Base-by-base conservation (phyloP, 1,140 invertebrate species). In the Drosophila nigromelanica region DNA sequence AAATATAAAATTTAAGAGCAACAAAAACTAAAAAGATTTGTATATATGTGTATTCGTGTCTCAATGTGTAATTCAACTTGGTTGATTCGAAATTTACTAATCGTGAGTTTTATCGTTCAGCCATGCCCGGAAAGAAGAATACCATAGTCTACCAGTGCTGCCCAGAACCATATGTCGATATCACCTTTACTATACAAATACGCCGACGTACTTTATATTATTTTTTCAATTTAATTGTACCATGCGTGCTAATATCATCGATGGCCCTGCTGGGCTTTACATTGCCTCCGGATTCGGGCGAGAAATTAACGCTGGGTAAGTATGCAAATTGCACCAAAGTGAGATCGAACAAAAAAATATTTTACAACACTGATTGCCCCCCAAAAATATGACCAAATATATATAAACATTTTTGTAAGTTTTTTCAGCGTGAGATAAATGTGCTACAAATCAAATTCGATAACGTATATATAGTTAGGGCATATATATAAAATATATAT, bases 201-300 rank as follows among this genome's bases (percentile, higher is more conserved):
- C 94, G 98, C 79, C 94, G 99, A 92, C 94, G 98, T 90, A 99
- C 98, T 24, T 94, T 99, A 64, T 99, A 99, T 94, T 99, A 99
- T 94, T 99, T 99, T 93, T 99, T 99, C 95, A 99, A 99, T 94
- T 95, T 99, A 86, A 99, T 99, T 92, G 98, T 99, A 85, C 99
- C 99, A 63, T 99, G 98, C 93, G 98, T 99, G 64, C 95, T 99
- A 90, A 98, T 99, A 90, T 98, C 98, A 63, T 98, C 98, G 63
- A 98, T 99, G 97, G 98, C 98, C 52, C 95, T 99, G 64, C 94
- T 99, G 80, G 98, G 98, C 37, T 99, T 99, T 93, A 98, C 98
- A 50, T 93, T 99, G 83, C 98, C 99, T 58, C 98, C 98, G 33
- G 98, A 99, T 91, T 99, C 98, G 43, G 98, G 99, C 80, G 99